phyloP scores from a whole-genome alignment of 2,888 invertebrate genomes.

The Julus scanicus region DNA sequence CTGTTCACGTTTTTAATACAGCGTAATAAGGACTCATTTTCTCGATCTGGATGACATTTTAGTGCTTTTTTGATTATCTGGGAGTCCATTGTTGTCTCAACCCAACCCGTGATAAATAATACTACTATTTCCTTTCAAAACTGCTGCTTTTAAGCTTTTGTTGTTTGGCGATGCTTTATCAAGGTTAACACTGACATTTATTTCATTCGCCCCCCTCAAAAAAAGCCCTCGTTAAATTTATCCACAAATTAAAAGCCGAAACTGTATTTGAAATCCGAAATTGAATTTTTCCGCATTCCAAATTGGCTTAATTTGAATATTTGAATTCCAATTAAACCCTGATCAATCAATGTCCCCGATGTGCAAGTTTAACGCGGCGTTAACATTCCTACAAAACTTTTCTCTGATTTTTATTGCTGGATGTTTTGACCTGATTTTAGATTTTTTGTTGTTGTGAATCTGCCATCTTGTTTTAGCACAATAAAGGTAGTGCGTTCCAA shows the following conservation, averaged over 20 bases:
- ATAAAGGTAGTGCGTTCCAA: background rate
- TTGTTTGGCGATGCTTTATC: background rate
- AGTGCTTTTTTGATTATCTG: background rate
- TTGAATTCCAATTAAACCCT: conserved; percentile 30
- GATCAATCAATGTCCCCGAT: conserved; percentile 28
- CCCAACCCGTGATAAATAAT: background rate
- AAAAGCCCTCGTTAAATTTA: background rate
- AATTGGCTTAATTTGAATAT: conserved; percentile 38
- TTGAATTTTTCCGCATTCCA: background rate
- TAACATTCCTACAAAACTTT: background rate
- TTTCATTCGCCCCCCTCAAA: background rate
- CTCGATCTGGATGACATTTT: conserved; percentile 28
- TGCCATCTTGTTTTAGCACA: background rate
- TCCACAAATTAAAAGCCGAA: background rate
- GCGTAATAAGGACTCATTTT: background rate
- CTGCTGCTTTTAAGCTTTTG: background rate
- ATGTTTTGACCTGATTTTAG: background rate
- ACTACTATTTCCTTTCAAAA: background rate
- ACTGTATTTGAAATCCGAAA: background rate
- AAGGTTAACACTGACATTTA: background rate
- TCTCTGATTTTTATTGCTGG: conserved; percentile 7
- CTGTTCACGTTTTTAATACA: conserved; percentile 6
- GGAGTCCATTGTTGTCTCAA: background rate
- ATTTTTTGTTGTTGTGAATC: background rate
- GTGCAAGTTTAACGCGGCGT: background rate